Percentiles rank a stretch among this genome's conserved stretches.
These are phyloP conservation scores for Seladonia tumulorum DNA, from an alignment of 2,888 invertebrate genomes.

Conservation along the genomic window DNA sequence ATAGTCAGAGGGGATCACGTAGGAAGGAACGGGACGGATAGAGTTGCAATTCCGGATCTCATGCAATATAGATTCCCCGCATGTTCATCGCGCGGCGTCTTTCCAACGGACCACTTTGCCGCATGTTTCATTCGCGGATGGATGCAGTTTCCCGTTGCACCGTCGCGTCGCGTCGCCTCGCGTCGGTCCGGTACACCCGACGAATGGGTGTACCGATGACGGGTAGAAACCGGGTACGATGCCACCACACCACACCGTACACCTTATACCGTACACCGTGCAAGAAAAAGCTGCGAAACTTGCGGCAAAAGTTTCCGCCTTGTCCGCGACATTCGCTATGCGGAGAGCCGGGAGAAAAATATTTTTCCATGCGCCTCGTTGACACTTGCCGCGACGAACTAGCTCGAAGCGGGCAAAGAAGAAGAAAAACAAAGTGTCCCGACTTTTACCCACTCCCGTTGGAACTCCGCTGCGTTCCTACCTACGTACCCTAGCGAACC, in stretches of 20 bases:
- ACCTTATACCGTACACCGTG: too few species aligned
- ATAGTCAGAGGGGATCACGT: background rate
- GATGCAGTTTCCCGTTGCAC: background rate
- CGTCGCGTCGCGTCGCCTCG: background rate
- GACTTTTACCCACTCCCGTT: conserved; percentile 34
- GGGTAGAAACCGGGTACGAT: background rate
- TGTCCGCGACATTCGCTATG: conserved; percentile 49
- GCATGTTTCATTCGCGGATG: conserved; percentile 19
- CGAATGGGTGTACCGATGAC: conserved; percentile 3
- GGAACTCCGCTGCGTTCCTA: conserved; percentile 26
- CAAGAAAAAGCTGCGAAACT: conserved; percentile 37
- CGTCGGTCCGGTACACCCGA: background rate
- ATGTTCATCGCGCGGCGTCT: background rate
- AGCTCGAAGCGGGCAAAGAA: conserved; percentile 14
- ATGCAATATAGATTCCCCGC: background rate
- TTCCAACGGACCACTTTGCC: conserved; percentile 5
- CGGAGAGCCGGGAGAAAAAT: conserved; percentile 59
- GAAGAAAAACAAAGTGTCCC: conserved; percentile 52
- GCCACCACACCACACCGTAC: background rate
- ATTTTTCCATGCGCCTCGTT: conserved; percentile 60
- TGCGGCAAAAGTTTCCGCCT: conserved; percentile 56
- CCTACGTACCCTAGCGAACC: conserved; percentile 2
- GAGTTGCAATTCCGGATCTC: background rate
- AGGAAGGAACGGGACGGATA: background rate
- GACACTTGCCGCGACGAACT: conserved; percentile 55